These are phyloP conservation scores for Calonectris borealis DNA, from an alignment of 2,113 vertebrate species.

Conservation along the genomic window DNA sequence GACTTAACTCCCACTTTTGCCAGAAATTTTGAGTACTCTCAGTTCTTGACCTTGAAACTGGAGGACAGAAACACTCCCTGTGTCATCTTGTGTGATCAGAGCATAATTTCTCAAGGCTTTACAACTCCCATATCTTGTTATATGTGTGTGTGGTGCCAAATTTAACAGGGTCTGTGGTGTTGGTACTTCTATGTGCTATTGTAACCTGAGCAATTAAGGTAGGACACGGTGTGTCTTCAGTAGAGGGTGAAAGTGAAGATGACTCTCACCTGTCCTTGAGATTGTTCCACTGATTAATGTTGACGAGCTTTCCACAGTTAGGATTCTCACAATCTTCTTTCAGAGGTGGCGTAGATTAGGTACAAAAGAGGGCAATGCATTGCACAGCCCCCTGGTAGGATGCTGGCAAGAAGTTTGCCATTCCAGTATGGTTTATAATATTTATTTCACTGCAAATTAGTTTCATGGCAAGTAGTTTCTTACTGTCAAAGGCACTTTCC, in stretches of 20 bases:
- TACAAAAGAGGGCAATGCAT: neutral
- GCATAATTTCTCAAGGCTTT: neutral
- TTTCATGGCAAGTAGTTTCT: constrained; percentile 20
- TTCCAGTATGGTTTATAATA: neutral
- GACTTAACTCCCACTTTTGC: neutral
- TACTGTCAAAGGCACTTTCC: constrained; percentile 38
- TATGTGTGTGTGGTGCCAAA: neutral
- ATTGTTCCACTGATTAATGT: neutral
- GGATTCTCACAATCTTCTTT: neutral
- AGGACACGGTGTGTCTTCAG: neutral
- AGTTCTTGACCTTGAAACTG: neutral
- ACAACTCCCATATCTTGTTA: neutral
- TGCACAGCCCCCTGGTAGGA: neutral
- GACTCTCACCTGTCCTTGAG: neutral
- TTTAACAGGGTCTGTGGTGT: neutral
- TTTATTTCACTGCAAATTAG: constrained; percentile 26
- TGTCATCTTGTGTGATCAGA: neutral
- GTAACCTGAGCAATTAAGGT: neutral
- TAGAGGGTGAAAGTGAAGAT: neutral
- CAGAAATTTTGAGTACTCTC: neutral
- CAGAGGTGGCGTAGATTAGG: neutral
- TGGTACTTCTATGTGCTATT: neutral
- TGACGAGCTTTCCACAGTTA: neutral
- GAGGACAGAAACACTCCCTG: neutral
- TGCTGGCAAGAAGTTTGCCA: neutral